Conservation (phyloP, 2,888 invertebrate genomes). For the Glaucopsyche alexis region DNA sequence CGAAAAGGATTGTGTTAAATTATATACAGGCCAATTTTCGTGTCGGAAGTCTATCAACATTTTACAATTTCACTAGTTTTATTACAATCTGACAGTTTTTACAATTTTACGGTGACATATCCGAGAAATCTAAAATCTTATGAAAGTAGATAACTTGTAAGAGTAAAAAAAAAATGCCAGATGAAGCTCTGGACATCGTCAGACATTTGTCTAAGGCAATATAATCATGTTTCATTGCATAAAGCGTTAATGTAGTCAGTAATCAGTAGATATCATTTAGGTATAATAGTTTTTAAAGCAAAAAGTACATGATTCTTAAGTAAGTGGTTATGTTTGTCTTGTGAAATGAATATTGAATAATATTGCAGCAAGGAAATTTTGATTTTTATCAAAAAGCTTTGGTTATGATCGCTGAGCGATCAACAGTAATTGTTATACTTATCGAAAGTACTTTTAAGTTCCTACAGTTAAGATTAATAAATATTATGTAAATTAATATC, state of each 20-base stretch:
- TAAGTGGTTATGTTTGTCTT: background rate
- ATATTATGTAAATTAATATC: background rate
- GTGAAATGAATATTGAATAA: background rate
- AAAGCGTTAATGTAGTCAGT: background rate
- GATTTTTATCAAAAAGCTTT: background rate
- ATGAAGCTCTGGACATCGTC: too few species aligned
- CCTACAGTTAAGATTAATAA: background rate
- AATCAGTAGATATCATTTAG: background rate
- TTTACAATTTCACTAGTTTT: too few species aligned
- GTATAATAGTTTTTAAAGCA: background rate
- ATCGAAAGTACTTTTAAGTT: background rate
- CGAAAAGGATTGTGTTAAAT: too few species aligned
- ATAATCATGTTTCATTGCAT: background rate
- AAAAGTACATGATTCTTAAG: background rate
- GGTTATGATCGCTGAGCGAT: constrained; percentile 4
- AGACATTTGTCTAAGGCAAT: background rate
- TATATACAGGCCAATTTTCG: too few species aligned
- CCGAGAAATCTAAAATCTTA: too few species aligned
- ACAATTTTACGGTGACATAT: too few species aligned
- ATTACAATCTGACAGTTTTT: too few species aligned
- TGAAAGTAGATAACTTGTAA: too few species aligned
- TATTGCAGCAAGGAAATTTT: background rate
- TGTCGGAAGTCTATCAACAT: too few species aligned
- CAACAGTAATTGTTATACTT: background rate
- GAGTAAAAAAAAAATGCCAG: too few species aligned